Percentiles rank a stretch among this genome's conserved stretches.
Evolutionary conservation across 2,797 vertebrate genomes (phyloP).

Genomic region (Chromis chromis): DNA sequence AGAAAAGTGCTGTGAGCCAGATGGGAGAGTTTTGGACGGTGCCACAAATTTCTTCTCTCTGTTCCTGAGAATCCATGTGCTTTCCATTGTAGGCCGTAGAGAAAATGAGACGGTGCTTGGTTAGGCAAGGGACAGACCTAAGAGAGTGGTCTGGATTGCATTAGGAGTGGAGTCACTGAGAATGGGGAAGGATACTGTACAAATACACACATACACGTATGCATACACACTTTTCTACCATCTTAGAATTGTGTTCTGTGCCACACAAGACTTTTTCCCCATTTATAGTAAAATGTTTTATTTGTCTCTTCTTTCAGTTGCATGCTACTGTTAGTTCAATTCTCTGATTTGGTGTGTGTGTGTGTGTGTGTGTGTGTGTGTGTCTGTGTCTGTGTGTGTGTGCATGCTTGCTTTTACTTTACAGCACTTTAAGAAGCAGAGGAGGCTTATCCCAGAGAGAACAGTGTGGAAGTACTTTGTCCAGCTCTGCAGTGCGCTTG

Average conservation of each 20-base stretch:
- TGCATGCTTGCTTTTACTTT: constrained; percentile 52
- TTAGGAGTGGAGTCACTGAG: constrained; percentile 72
- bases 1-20: constrained; percentile 72
- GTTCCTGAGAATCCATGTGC: constrained; percentile 76
- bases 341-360: constrained; percentile 30
- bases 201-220: constrained; percentile 40
- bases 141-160: constrained; percentile 76
- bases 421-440: constrained; percentile 99
- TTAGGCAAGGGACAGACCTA: constrained; percentile 62
- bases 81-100: constrained; percentile 77
- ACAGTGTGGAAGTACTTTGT: constrained; percentile 99
- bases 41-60: constrained; percentile 69
- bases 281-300: constrained; percentile 50
- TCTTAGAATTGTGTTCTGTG: constrained; percentile 43
- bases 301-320: constrained; percentile 36
- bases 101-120: constrained; percentile 73
- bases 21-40: constrained; percentile 74
- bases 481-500: constrained; percentile 97
- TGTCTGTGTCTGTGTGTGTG: constrained; percentile 8
- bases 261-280: constrained; percentile 34
- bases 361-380: constrained; percentile 13
- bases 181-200: constrained; percentile 50
- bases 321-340: constrained; percentile 36
- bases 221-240: constrained; percentile 51
- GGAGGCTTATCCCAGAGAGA: constrained; percentile 96